Evolutionary conservation across 53 echinoderm and acorn worm species (phyloP), one percentile per base, ranked within the genome.

Genomic region (Luidia sarsii): DNA sequence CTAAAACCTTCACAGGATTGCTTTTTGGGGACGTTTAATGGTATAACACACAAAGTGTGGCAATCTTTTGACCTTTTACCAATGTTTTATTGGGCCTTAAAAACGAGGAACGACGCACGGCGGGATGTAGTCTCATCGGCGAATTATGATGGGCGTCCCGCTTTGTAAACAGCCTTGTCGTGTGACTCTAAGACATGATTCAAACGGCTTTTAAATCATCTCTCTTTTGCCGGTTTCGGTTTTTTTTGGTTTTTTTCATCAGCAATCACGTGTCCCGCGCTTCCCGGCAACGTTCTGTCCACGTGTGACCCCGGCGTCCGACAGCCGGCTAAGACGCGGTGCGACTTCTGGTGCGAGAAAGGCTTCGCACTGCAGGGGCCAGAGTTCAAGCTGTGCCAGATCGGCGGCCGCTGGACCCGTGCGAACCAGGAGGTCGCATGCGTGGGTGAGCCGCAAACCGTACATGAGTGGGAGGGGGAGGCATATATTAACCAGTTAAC

Each of bases 251-350:
- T 46, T 31, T n/a, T 27, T 30, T 25, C 19, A 33, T 25, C 33
- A 85, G 85, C 64, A 23, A 60, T 63, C 25, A 85, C 52, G 16
- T 85, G 85, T 23, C 65, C 85, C 23, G 0, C 39, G 14, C 31
- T 85, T 11, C 60, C 73, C 33, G 29, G 85, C 74, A 15, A 16
- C 10, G 27, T 35, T 75, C 20, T 6, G 24, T 22, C 85, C 85
- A 2, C 29, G 7, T 6, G 15, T 85, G 85, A 21, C 64, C n/a
- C 64, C 22, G n/a, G 19, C 27, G 31, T 38, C 33, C 36, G 62
- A 36, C 85, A 48, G 33, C n/a, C 19, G 13, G 53, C 64, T 30
- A 52, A 41, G 7, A 8, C 23, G 14, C 14, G 16, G 28, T 85
- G 85, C 63, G 45, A 57, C 9, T 49, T 85, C 29, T 38, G 38